Conservation (phyloP, 2,113 vertebrate genomes). For the Tretioscincus oriximinensis region DNA sequence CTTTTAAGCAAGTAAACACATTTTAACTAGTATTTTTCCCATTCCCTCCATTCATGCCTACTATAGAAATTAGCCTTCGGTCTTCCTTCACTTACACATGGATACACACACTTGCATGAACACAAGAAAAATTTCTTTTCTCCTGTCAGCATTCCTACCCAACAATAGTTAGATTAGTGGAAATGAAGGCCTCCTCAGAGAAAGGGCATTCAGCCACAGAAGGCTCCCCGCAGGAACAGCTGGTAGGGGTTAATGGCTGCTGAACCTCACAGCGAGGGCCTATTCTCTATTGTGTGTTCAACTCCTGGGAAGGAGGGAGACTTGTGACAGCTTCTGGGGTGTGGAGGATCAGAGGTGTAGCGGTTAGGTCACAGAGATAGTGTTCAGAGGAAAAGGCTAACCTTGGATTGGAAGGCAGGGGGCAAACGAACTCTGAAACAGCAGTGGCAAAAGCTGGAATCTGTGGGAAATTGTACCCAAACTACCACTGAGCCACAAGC, state of each 20-base stretch:
- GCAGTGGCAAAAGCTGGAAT: slow-evolving; percentile 20
- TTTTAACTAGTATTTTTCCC: slow-evolving; percentile 97
- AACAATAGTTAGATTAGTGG: slow-evolving; percentile 99
- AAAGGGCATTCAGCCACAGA: slow-evolving; percentile 98
- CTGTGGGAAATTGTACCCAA: slow-evolving; percentile 63
- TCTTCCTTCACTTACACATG: slow-evolving; percentile 99
- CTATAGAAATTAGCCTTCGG: slow-evolving; percentile 99
- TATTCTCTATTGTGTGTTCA: slow-evolving; percentile 99
- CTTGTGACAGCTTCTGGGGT: slow-evolving; percentile 98
- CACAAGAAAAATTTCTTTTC: slow-evolving; percentile 99
- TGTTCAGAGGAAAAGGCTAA: slow-evolving; percentile 70
- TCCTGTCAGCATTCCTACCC: slow-evolving; percentile 99
- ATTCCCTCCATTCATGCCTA: slow-evolving; percentile 94
- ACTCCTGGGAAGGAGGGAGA: slow-evolving; percentile 99
- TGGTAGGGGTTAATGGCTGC: slow-evolving; percentile 99
- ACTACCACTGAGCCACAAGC: slow-evolving; percentile 47
- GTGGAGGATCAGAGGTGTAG: slow-evolving; percentile 91
- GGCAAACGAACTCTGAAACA: slow-evolving; percentile 46
- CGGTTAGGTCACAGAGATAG: slow-evolving; percentile 86
- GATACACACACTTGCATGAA: slow-evolving; percentile 99
- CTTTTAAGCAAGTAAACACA: slow-evolving; percentile 89
- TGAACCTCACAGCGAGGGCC: slow-evolving; percentile 98
- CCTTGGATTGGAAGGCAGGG: slow-evolving; percentile 62
- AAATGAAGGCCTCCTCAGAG: slow-evolving; percentile 98
- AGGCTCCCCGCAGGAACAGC: slow-evolving; percentile 99